Evolutionary conservation across 1,140 invertebrate genomes (phyloP).

Genomic region (Hyles euphorbiae): DNA sequence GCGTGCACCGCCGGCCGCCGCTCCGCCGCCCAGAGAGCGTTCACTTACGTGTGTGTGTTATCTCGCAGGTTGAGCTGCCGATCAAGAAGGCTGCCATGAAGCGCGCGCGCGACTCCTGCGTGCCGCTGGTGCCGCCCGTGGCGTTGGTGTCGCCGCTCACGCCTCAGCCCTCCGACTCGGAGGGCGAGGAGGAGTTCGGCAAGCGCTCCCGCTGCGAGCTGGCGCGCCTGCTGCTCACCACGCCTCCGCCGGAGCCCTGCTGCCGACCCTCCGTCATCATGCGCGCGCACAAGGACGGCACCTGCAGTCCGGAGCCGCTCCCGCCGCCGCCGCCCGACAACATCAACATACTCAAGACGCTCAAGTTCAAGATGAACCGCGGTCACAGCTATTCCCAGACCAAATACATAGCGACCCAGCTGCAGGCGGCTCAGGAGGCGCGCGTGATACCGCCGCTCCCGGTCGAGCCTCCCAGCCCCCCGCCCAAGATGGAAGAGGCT

Average conservation of each 20-base stretch:
- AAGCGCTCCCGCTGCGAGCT: slow-evolving; percentile 68
- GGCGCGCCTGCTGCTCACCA: slow-evolving; percentile 58
- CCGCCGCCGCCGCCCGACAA: slow-evolving; percentile 33
- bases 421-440: slow-evolving; percentile 24
- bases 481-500: slow-evolving; percentile 31
- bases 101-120: slow-evolving; percentile 38
- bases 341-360: slow-evolving; percentile 82
- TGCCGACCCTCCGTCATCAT: slow-evolving; percentile 82
- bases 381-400: slow-evolving; percentile 78
- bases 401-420: slow-evolving; percentile 57
- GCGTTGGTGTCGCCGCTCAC: slow-evolving; percentile 64
- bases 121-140: slow-evolving; percentile 45
- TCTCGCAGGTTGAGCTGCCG: slow-evolving; percentile 69
- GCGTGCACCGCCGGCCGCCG: slow-evolving; percentile 35
- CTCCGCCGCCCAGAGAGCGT: slow-evolving; percentile 31
- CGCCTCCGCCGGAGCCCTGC: slow-evolving; percentile 67
- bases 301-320: slow-evolving; percentile 77
- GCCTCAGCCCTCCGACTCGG: slow-evolving; percentile 77
- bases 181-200: slow-evolving; percentile 71
- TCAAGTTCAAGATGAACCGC: slow-evolving; percentile 88
- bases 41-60: slow-evolving; percentile 57
- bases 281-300: slow-evolving; percentile 85
- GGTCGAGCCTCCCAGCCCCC: slow-evolving; percentile 19
- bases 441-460: slow-evolving; percentile 15
- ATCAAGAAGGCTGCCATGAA: slow-evolving; percentile 59